These are phyloP conservation scores for Pentamera pediparva DNA, from an alignment of 53 echinoderm and acorn worm genomes.

Conservation along the genomic window DNA sequence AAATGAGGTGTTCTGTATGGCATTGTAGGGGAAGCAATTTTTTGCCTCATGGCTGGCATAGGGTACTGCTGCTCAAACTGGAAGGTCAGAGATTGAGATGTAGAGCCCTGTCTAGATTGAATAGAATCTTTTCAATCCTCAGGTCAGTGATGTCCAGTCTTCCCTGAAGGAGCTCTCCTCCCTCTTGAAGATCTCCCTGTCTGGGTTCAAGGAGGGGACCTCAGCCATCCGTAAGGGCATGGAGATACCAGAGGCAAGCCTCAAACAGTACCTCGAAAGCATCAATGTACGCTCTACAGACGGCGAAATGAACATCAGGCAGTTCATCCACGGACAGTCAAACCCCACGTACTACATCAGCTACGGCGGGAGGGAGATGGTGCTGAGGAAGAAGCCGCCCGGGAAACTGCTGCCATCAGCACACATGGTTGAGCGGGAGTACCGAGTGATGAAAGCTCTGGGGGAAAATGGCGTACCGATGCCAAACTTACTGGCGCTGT, in stretches of 20 bases:
- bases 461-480: constrained; percentile 81
- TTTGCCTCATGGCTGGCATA: background rate
- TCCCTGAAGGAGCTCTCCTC: constrained; percentile 53
- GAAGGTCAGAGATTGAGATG: background rate
- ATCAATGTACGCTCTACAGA: constrained; percentile 52
- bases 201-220: constrained; percentile 68
- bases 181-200: constrained; percentile 44
- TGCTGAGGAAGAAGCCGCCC: constrained; percentile 92
- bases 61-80: background rate
- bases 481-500: constrained; percentile 66
- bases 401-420: constrained; percentile 94
- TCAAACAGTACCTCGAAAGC: constrained; percentile 52
- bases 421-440: constrained; percentile 89
- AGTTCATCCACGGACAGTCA: constrained; percentile 95
- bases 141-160: constrained; percentile 66
- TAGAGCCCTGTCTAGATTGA: no score
- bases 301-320: constrained; percentile 47
- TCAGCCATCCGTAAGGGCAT: constrained; percentile 78
- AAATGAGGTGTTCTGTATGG: background rate
- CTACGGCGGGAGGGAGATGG: constrained; percentile 64
- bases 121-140: background rate
- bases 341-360: constrained; percentile 85
- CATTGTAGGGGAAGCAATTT: background rate
- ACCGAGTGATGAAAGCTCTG: constrained; percentile 80
- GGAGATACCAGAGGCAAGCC: constrained; percentile 49